Evolutionary conservation across 2,888 invertebrate species (phyloP).

Genomic region (Campoplex nolae): DNA sequence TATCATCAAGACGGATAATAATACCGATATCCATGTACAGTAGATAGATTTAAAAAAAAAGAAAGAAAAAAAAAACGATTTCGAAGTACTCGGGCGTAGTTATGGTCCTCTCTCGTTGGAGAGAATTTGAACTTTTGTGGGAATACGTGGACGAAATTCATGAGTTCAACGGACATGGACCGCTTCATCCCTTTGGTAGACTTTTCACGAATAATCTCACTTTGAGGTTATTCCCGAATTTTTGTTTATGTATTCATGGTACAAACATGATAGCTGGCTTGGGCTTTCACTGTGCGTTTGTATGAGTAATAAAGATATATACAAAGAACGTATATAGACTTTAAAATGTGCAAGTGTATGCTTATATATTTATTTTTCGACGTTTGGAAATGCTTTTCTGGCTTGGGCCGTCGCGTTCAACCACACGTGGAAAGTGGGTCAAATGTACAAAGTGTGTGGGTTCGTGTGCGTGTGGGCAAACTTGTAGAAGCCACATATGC

Average conservation of each 20-base stretch:
- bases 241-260: constrained; percentile 15
- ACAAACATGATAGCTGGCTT: neutral
- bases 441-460: constrained; percentile 51
- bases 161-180: constrained; percentile 12
- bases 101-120: neutral
- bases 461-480: constrained; percentile 22
- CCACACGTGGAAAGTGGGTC: constrained; percentile 64
- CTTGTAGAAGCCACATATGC: neutral
- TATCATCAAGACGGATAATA: constrained; percentile 31
- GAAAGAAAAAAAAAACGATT: neutral
- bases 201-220: constrained; percentile 23
- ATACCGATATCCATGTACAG: constrained; percentile 7
- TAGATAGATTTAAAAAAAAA: neutral
- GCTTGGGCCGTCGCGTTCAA: constrained; percentile 56
- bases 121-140: constrained; percentile 11
- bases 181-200: constrained; percentile 6
- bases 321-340: neutral
- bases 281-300: neutral
- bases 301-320: neutral
- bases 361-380: constrained; percentile 1
- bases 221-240: constrained; percentile 17
- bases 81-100: neutral
- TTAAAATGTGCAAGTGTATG: neutral
- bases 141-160: constrained; percentile 32
- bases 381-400: constrained; percentile 47